These are phyloP conservation scores for Drosophila eohydei DNA, from an alignment of 2,888 invertebrate genomes.

Conservation along the genomic window DNA sequence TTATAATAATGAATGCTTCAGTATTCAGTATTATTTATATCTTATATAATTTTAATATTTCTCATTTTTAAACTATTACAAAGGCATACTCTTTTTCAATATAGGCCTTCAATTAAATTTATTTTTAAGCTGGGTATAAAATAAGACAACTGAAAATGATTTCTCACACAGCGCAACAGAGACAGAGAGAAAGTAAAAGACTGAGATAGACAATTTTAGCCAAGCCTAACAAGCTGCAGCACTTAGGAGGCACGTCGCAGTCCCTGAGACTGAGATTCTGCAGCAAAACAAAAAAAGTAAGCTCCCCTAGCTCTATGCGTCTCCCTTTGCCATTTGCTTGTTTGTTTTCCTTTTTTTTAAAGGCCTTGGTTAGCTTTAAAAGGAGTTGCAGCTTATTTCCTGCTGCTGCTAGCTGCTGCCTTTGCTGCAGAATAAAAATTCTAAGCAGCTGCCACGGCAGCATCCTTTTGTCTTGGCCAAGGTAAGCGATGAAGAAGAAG, in stretches of 20 bases:
- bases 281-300: slow-evolving; percentile 3
- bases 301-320: background rate
- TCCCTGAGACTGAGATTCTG: slow-evolving; percentile 32
- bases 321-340: slow-evolving; percentile 31
- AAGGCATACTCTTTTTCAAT: background rate
- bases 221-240: slow-evolving; percentile 73
- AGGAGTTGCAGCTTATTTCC: slow-evolving; percentile 77
- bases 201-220: slow-evolving; percentile 24
- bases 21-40: background rate
- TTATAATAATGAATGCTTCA: background rate
- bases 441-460: slow-evolving; percentile 59
- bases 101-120: background rate
- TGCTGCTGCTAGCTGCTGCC: slow-evolving; percentile 57
- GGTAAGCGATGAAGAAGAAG: slow-evolving; percentile 23
- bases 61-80: background rate
- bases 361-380: slow-evolving; percentile 75
- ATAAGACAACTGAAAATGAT: slow-evolving; percentile 69
- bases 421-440: slow-evolving; percentile 58
- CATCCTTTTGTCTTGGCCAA: slow-evolving; percentile 75
- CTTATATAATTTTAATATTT: background rate
- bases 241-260: slow-evolving; percentile 45
- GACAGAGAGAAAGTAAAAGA: slow-evolving; percentile 33
- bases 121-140: slow-evolving; percentile 27
- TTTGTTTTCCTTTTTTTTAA: slow-evolving; percentile 33
- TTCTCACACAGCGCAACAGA: slow-evolving; percentile 71